Percentiles rank a stretch among this genome's conserved stretches.
Evolutionary conservation across 1,140 invertebrate genomes (phyloP).

Genomic region (Drosophila malerkotliana): DNA sequence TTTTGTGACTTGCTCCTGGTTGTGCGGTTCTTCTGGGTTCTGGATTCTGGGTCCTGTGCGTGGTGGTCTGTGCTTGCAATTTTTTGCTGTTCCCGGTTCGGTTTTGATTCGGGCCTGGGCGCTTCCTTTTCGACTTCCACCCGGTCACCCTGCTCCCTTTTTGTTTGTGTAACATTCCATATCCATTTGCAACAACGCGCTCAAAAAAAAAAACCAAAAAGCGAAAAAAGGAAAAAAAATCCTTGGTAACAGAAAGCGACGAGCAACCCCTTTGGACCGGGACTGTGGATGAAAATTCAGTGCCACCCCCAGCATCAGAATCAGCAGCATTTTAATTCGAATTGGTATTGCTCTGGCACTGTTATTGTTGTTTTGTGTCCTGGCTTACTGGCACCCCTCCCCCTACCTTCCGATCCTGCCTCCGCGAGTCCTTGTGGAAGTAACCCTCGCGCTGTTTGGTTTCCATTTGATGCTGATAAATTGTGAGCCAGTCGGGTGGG

Average conservation of each 20-base stretch:
- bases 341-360: slow-evolving; percentile 73
- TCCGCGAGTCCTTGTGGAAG: neutral
- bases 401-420: slow-evolving; percentile 4
- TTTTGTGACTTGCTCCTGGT: slow-evolving; percentile 35
- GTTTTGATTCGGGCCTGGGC: slow-evolving; percentile 33
- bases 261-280: slow-evolving; percentile 63
- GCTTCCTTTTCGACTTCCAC: slow-evolving; percentile 55
- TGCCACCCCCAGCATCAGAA: slow-evolving; percentile 39
- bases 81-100: slow-evolving; percentile 29
- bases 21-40: slow-evolving; percentile 42
- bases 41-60: slow-evolving; percentile 37
- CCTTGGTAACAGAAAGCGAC: slow-evolving; percentile 32
- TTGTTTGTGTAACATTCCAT: slow-evolving; percentile 79
- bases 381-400: slow-evolving; percentile 28
- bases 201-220: slow-evolving; percentile 18
- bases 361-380: slow-evolving; percentile 67
- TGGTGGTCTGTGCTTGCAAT: slow-evolving; percentile 27
- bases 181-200: slow-evolving; percentile 73
- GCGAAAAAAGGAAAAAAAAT: slow-evolving; percentile 15
- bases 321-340: slow-evolving; percentile 79
- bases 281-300: slow-evolving; percentile 32
- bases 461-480: slow-evolving; percentile 82
- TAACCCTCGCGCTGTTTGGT: slow-evolving; percentile 66
- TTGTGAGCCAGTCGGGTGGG: slow-evolving; percentile 68
- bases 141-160: slow-evolving; percentile 42